Percentiles rank a stretch among this genome's conserved stretches.
Conservation (phyloP, 2,113 vertebrate species). For the Guaruba guarouba region DNA sequence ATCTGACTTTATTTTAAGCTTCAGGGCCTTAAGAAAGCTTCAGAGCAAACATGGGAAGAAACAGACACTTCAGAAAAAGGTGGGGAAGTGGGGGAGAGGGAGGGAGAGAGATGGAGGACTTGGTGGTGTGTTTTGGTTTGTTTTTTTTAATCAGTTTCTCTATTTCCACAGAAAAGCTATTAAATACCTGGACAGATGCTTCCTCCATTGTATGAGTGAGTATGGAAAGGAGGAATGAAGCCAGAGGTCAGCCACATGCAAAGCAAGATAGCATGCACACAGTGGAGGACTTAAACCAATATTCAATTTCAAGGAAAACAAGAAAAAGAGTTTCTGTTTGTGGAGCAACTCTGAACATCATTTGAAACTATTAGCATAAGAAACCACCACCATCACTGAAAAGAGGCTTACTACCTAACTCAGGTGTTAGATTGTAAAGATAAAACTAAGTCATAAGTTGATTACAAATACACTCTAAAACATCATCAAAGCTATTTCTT, state of each 20-base stretch:
- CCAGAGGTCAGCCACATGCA: background rate
- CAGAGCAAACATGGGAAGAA: background rate
- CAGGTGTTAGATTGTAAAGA: background rate
- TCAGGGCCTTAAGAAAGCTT: background rate
- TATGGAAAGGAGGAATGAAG: background rate
- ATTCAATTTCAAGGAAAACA: background rate
- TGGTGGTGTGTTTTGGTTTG: background rate
- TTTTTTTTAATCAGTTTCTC: background rate
- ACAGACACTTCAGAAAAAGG: background rate
- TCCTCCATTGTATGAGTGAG: background rate
- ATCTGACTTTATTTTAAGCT: background rate
- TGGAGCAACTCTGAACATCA: background rate
- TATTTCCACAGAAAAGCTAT: background rate
- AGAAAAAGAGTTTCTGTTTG: background rate
- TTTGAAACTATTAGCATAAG: background rate
- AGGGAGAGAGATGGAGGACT: background rate
- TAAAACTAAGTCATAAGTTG: background rate
- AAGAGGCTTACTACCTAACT: background rate
- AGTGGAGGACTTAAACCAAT: background rate
- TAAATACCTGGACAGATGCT: background rate
- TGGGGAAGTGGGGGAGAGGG: fast-evolving
- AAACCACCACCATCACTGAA: background rate
- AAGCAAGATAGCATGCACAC: background rate
- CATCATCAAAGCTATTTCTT: background rate
- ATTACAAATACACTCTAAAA: background rate